Evolutionary conservation across 2,888 invertebrate species (phyloP).

Genomic region (Tortrix viridana): DNA sequence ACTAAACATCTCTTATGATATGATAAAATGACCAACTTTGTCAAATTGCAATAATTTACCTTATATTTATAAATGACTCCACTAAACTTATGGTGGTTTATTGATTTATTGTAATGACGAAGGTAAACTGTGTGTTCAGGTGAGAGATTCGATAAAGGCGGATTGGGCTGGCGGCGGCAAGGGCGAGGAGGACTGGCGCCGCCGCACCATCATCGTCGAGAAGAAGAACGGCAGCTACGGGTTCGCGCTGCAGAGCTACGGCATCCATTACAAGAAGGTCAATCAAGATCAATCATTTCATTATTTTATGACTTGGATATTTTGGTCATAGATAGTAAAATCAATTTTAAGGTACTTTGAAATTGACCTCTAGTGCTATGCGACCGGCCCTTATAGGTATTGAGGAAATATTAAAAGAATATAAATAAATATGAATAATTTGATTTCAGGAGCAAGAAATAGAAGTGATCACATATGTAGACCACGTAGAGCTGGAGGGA

Average conservation of each 20-base stretch:
- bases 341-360: no score
- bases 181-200: constrained; percentile 91
- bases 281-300: constrained; percentile 6
- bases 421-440: background rate
- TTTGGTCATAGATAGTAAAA: no score
- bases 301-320: background rate
- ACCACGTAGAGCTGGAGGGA: constrained; percentile 96
- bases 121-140: constrained; percentile 48
- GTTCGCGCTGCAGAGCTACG: constrained; percentile 98
- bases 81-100: no score
- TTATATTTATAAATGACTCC: no score
- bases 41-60: no score
- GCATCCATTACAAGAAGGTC: constrained; percentile 96
- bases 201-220: constrained; percentile 96
- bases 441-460: constrained; percentile 90
- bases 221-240: constrained; percentile 96
- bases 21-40: no score
- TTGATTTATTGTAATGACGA: no score
- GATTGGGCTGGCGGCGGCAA: constrained; percentile 64
- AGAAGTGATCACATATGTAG: constrained; percentile 98
- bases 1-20: no score
- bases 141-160: constrained; percentile 71
- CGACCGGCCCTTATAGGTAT: no score
- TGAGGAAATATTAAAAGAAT: no score
- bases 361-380: no score